These are phyloP conservation scores for Galaxias olidus DNA, from an alignment of 2,797 vertebrate genomes.

Conservation along the genomic window DNA sequence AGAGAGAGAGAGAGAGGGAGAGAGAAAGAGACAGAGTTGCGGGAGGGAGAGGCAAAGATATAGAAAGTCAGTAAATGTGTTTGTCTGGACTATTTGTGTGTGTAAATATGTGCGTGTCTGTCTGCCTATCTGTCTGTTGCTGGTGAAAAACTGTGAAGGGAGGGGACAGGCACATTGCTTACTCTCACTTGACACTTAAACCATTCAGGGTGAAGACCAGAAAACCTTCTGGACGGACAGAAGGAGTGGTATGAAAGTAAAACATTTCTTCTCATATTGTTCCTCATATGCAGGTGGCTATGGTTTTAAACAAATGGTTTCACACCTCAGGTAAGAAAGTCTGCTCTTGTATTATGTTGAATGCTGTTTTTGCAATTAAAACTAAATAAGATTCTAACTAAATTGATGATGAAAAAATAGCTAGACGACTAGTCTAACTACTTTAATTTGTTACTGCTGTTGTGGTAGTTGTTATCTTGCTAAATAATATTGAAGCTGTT, in stretches of 20 bases:
- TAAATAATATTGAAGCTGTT: no score
- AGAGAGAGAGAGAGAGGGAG: no score
- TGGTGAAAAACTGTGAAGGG: neutral
- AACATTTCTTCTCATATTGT: neutral
- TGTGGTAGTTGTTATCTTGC: no score
- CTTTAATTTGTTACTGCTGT: no score
- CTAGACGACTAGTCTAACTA: no score
- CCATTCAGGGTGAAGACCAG: no score
- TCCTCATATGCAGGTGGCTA: neutral
- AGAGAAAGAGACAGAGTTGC: no score
- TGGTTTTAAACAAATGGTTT: neutral
- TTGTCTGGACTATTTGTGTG: neutral
- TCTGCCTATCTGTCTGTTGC: neutral
- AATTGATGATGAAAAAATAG: no score
- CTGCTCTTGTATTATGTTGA: neutral
- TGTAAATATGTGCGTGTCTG: neutral
- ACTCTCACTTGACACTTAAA: neutral
- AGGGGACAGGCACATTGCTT: neutral
- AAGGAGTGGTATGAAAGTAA: constrained; percentile 1
- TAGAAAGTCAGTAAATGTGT: neutral
- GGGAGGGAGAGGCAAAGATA: no score
- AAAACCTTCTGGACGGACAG: neutral
- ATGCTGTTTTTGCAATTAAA: neutral
- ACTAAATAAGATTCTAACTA: neutral
- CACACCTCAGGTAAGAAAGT: constrained; percentile 11